Evolutionary conservation across 2,113 vertebrate species (phyloP), one percentile per base, ranked within the genome.

Genomic region (Bostrychus sinensis): DNA sequence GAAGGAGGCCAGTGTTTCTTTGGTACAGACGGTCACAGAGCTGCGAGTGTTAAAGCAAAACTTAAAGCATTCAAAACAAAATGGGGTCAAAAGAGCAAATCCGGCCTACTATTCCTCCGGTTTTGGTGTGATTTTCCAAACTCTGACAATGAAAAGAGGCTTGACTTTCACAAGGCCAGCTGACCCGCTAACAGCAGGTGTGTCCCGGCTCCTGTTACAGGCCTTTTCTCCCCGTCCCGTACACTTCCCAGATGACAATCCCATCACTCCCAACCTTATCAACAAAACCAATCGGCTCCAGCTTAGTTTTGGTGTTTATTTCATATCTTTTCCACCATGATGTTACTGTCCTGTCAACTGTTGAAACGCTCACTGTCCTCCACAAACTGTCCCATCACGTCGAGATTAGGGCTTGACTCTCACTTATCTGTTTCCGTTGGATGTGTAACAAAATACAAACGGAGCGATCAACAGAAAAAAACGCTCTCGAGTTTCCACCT

Each of bases 181-280:
- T 84, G 83, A 87, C 84, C 86, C 77, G 71, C 70, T 86, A 84
- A 82, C 78, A 89, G 84, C 89, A 92, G 92, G 92, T 88, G 92
- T 91, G 88, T 73, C 85, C 74, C 72, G 83, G 89, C 89, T 93
- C 87, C 64, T 68, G 89, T 93, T 92, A 86, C 92, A 87, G 55
- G 61, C 75, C 68, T 36, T 71, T 57, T 50, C 56, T 58, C 37
- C 43, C n/a, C 16, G n/a, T 36, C 62, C 64, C 38, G 42, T 67
- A 37, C 81, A 78, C 70, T 62, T 83, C 65, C 66, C 84, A 83
- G 50, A 77, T 78, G 81, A 77, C 63, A 56, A 77, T 78, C 64
- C 67, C 32, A 53, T 25, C 1, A 37, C 53, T 48, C 45, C 32
- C 28, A 1, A 62, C 62, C 65, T 75, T 75, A 75, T 72, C 42